Conservation (phyloP, 2,888 invertebrate species). For the Mesorhabditis belari region DNA sequence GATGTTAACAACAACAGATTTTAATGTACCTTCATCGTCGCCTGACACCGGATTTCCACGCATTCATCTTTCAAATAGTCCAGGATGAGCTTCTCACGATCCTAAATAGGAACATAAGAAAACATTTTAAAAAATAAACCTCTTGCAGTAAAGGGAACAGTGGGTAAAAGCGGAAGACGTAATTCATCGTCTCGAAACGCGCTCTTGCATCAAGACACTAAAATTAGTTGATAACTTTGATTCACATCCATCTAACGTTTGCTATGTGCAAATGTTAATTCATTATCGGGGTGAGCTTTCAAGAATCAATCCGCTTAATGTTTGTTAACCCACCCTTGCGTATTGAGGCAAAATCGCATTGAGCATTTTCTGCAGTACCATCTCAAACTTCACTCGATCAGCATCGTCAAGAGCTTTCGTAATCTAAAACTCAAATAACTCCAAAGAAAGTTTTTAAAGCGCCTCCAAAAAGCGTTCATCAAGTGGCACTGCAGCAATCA, state of each 20-base stretch:
- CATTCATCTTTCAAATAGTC: background rate
- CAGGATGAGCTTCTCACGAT: background rate
- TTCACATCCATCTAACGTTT: too few relatives aligned
- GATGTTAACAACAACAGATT: too few relatives aligned
- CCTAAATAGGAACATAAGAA: background rate
- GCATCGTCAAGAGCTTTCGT: background rate
- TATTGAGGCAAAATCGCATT: background rate
- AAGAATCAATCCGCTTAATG: too few relatives aligned
- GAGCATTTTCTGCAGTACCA: background rate
- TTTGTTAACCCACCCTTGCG: background rate
- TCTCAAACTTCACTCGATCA: background rate
- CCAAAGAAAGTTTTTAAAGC: too few relatives aligned
- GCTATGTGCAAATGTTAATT: too few relatives aligned
- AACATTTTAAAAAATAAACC: background rate
- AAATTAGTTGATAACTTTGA: background rate
- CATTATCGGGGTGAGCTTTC: too few relatives aligned
- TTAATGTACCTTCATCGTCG: too few relatives aligned
- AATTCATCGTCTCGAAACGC: background rate
- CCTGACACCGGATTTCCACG: background rate
- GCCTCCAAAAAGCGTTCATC: too few relatives aligned
- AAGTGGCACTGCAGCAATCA: too few relatives aligned
- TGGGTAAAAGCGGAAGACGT: background rate
- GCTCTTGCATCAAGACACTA: background rate
- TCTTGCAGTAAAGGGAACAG: background rate
- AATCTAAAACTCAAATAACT: background rate